Percentiles rank a stretch among this genome's conserved stretches.
Conservation (phyloP, 53 echinoderm and acorn worm genomes). For the Stichopus horrens region DNA sequence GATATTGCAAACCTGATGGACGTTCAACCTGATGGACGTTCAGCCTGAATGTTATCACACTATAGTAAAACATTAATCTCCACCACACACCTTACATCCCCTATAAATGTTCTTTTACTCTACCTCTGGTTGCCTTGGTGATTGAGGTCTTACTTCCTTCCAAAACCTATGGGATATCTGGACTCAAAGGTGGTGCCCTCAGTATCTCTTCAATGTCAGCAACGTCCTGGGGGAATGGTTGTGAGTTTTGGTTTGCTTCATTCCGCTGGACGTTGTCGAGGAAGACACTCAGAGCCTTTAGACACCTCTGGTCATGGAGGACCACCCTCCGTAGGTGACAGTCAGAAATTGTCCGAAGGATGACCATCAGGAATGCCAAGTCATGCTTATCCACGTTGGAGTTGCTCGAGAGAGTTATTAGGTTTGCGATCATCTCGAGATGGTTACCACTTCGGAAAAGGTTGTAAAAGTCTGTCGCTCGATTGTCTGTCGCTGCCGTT, state of each 20-base stretch:
- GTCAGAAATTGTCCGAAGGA: slow-evolving; percentile 64
- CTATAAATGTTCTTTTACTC: background rate
- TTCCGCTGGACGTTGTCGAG: slow-evolving; percentile 60
- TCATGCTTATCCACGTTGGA: slow-evolving; percentile 72
- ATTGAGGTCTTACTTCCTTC: background rate
- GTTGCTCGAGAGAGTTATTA: slow-evolving; percentile 58
- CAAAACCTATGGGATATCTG: slow-evolving; percentile 52
- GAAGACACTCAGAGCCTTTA: slow-evolving; percentile 51
- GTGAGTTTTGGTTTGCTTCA: slow-evolving; percentile 52
- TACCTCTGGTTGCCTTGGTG: background rate
- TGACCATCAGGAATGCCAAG: slow-evolving; percentile 73
- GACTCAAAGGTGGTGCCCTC: slow-evolving; percentile 60
- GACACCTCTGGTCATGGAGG: slow-evolving; percentile 50
- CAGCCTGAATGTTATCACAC: too few relatives aligned
- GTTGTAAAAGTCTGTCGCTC: slow-evolving; percentile 72
- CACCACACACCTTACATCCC: background rate
- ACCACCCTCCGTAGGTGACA: slow-evolving; percentile 64
- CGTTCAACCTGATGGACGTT: too few relatives aligned
- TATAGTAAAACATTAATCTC: background rate
- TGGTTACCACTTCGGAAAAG: slow-evolving; percentile 84
- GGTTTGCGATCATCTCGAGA: slow-evolving; percentile 68
- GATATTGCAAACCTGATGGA: too few relatives aligned
- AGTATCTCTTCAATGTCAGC: slow-evolving; percentile 69
- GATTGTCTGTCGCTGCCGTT: background rate
- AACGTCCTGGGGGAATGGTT: slow-evolving; percentile 60